Base-by-base conservation (phyloP, 1,140 invertebrate species). In the Pseudomyrmex concolor region DNA sequence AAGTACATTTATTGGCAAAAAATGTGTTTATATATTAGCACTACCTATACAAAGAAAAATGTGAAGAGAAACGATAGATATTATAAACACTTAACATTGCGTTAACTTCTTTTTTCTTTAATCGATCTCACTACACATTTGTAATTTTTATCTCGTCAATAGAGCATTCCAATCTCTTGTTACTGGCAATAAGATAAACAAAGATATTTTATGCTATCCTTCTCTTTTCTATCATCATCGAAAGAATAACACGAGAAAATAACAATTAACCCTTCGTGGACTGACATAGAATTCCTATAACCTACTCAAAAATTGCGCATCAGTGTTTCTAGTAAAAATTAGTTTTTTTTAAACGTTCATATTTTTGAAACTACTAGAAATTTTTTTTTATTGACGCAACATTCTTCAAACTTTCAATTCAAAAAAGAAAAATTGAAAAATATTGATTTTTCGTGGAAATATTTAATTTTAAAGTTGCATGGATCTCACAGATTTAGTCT, bases 1-100 rank as follows among this genome's bases (percentile, higher is more conserved):
- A 51, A 48, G 43, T 22, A 45, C 15, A 10, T 68, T 78, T 59
- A 70, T 48, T 80, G 19, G 7, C 59, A 34, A 80, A 22, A n/a
- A 57, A 2, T 34, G 2, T 67, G 22, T 66, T 51, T 17, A 43
- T 54, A 43, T 77, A 66, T 77, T 34, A 57, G 34, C 13, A 45
- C 10, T 70, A 64, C 51, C 10, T 17, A 0, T 17, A 13, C 13
- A 17, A 48, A 74, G n/a, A 50, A 43, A 51, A 76, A 7, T 34
- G 34, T 34, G 5, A 34, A 34, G 34, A 54, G 43, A 63, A 63
- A 25, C 10, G 34, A 1, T 22, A 2, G n/a, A 17, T 10, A 15
- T 22, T 19, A 5, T 0, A 19, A 76, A 51, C 54, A 12, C 25
- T 48, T 9, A 25, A 60, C 12, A 59, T 45, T 59, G 7, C 15